phyloP scores from a whole-genome alignment of 2,888 invertebrate genomes.

The Amphiduros pacificus region DNA sequence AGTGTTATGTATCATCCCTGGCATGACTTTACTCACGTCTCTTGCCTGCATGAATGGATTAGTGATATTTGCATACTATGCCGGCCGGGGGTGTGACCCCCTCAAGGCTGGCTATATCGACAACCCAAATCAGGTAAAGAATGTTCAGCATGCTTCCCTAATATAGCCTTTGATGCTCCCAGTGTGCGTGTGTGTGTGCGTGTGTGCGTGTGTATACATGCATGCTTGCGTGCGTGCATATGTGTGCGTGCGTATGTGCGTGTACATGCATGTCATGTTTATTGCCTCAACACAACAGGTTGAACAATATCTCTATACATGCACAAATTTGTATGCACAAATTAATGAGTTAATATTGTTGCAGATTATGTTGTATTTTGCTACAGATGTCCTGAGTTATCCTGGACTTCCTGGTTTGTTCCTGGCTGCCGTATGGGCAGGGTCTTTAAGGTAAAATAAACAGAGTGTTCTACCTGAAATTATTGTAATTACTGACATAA shows the following conservation, averaged over 20 bases:
- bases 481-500: neutral
- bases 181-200: too few relatives aligned
- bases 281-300: too few relatives aligned
- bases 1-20: conserved; percentile 8
- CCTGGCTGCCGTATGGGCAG: conserved; percentile 11
- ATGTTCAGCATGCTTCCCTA: too few relatives aligned
- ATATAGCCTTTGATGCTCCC: too few relatives aligned
- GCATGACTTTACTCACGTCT: conserved; percentile 5
- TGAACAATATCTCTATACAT: too few relatives aligned
- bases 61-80: conserved; percentile 13
- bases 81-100: conserved; percentile 11
- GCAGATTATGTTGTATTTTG: conserved; percentile 8
- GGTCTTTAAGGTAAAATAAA: conserved; percentile 12
- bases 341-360: too few relatives aligned
- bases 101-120: neutral
- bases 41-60: conserved; percentile 11
- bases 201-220: too few relatives aligned
- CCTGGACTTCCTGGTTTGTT: conserved; percentile 14
- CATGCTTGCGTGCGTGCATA: too few relatives aligned
- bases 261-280: too few relatives aligned
- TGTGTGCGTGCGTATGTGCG: too few relatives aligned
- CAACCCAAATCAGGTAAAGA: conserved; percentile 14
- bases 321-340: too few relatives aligned
- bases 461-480: neutral
- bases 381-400: conserved; percentile 5